phyloP scores from a whole-genome alignment of 2,888 invertebrate genomes.

The Xestia rhomboidea region DNA sequence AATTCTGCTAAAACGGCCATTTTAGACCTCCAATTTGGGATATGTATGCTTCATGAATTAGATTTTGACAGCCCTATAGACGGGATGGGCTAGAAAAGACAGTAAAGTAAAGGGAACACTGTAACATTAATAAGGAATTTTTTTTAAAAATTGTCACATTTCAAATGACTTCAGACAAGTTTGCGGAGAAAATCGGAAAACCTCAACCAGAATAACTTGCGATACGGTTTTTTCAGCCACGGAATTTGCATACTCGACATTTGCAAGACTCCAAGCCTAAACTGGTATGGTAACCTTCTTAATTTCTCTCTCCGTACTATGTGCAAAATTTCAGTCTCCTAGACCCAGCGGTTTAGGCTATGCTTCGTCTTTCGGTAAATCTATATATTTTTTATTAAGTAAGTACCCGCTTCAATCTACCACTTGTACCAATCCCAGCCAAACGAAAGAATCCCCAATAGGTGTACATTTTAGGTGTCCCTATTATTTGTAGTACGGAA shows the following conservation, averaged over 20 bases:
- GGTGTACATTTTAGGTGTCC: slow-evolving; percentile 76
- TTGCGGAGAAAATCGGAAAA: neutral
- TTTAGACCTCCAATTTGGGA: no score
- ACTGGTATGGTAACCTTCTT: neutral
- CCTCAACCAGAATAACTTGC: neutral
- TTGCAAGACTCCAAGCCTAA: neutral
- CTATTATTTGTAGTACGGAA: slow-evolving; percentile 78
- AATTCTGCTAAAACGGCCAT: no score
- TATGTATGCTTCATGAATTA: neutral
- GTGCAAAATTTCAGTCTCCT: neutral
- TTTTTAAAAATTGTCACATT: neutral
- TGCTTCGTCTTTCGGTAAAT: neutral
- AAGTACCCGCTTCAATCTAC: slow-evolving; percentile 52
- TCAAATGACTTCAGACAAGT: no score
- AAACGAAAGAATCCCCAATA: slow-evolving; percentile 74
- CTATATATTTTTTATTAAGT: neutral
- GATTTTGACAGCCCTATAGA: neutral
- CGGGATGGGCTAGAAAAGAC: neutral
- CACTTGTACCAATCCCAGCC: slow-evolving; percentile 56
- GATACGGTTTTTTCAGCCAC: neutral
- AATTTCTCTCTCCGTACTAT: neutral
- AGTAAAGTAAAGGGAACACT: neutral
- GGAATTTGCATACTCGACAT: neutral
- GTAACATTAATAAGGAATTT: neutral
- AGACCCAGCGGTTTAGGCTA: neutral